Evolutionary conservation across 2,888 invertebrate genomes (phyloP), one percentile per base, ranked within the genome.

Genomic region (Lithophane semibrunnea): DNA sequence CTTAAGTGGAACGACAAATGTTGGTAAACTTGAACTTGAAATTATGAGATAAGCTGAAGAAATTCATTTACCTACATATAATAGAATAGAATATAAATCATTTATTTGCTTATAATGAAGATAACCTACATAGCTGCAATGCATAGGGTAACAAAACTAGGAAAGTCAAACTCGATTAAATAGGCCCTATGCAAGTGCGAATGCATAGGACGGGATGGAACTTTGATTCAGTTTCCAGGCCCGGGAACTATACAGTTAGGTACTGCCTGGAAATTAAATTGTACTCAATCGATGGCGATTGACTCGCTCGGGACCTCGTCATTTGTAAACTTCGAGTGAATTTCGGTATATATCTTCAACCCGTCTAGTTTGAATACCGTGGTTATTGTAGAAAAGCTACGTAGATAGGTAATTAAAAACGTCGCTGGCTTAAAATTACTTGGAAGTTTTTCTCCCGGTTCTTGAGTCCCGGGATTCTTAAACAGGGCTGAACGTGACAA

Each of bases 1-100:
- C 24, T 9, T 61, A 84, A 84, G 73, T 83, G 68, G 56, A 82
- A 74, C 65, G 52, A 64, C 66, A 52, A 73, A 75, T 84, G 44
- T 77, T 71, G 56, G 60, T 73, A 79, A 64, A 73, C 85, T 75
- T 86, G 77, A 85, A 77, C 79, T 86, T 84, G 73, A 75, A 73
- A 42, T 73, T 56, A 1, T 16, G 58, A 56, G 58, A 72, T 65
- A 63, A 63, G 67, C n/a, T 60, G 24, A 54, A 69, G 9, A 60
- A 58, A 18, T n/a, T 10, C 10, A 37, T 42, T 42, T n/a, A n/a
- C 7, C 18, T 37, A n/a, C 16, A 13, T 49, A 8, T 12, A 9
- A 16, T 16, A n/a, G 37, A 37, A 37, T 37, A 37, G 37, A 5
- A 37, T 37, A 37, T 4, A 37, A 37, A 37, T 37, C 4, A 37